A percentile compares a stretch with the other conserved stretches of the same genome.
phyloP scores from a whole-genome alignment of 2,888 invertebrate genomes.

The Amiota minor region DNA sequence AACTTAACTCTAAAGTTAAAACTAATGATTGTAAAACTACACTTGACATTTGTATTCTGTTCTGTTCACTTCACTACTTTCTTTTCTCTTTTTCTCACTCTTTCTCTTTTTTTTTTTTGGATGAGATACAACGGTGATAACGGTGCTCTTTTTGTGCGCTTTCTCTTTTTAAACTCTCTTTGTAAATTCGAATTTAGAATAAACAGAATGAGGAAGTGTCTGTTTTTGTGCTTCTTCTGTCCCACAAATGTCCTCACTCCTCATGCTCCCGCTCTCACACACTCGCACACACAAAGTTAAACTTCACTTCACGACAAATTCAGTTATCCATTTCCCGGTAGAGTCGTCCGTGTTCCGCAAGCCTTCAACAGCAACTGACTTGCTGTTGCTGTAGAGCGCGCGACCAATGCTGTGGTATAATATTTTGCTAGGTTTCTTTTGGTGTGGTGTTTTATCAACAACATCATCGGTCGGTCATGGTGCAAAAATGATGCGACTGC shows the following conservation, averaged over 20 bases:
- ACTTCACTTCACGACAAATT: constrained; percentile 5
- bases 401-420: no score
- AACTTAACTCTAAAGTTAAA: constrained; percentile 9
- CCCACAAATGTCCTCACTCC: background rate
- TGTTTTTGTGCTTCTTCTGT: background rate
- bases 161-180: background rate
- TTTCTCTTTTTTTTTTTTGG: background rate
- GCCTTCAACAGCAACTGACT: constrained; percentile 70
- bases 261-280: background rate
- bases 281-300: constrained; percentile 3
- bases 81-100: background rate
- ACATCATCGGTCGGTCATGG: constrained; percentile 53
- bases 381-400: constrained; percentile 25
- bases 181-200: no score
- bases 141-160: constrained; percentile 25
- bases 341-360: constrained; percentile 71
- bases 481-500: constrained; percentile 26
- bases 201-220: background rate
- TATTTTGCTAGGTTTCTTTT: constrained; percentile 21
- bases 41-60: constrained; percentile 17
- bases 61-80: background rate
- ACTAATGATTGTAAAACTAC: constrained; percentile 11
- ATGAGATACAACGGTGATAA: constrained; percentile 9
- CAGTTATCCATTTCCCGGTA: constrained; percentile 42
- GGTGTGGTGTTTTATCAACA: constrained; percentile 46